Conservation (phyloP, 2,888 invertebrate species). For the Shargacucullia verbasci region DNA sequence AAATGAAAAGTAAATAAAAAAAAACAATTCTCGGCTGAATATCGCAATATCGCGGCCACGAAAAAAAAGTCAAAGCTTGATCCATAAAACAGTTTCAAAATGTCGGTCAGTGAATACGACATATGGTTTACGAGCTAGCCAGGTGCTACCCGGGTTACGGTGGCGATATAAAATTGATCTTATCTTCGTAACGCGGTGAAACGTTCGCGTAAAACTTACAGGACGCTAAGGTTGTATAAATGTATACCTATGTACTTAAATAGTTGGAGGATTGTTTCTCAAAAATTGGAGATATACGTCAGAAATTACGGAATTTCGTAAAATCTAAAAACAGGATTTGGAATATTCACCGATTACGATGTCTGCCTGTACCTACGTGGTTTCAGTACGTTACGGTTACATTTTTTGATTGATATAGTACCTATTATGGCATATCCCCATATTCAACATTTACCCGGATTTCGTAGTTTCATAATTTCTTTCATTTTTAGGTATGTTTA, state of each 20-base stretch:
- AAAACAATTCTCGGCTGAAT: slow-evolving; percentile 28
- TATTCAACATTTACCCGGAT: no score
- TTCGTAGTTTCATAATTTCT: no score
- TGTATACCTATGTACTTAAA: background rate
- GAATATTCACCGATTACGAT: no score
- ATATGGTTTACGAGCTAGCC: slow-evolving; percentile 55
- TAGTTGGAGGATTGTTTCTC: no score
- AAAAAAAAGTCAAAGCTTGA: slow-evolving; percentile 46
- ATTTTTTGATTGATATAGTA: no score
- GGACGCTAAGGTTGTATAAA: slow-evolving; percentile 38
- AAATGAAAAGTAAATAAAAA: slow-evolving; percentile 18
- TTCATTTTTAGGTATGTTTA: no score
- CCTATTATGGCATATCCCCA: no score
- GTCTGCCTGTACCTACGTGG: no score
- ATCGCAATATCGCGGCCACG: slow-evolving; percentile 39
- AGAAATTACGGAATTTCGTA: no score
- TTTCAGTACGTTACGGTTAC: no score
- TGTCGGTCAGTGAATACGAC: slow-evolving; percentile 69
- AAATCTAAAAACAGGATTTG: no score
- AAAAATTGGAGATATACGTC: slow-evolving; percentile 26
- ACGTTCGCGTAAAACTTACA: slow-evolving; percentile 51
- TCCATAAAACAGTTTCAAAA: slow-evolving; percentile 62
- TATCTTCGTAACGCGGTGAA: slow-evolving; percentile 53
- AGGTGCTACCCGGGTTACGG: slow-evolving; percentile 54
- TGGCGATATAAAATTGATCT: slow-evolving; percentile 59